Base-by-base conservation (phyloP, 1,140 invertebrate genomes). In the Leucophenga varia region DNA sequence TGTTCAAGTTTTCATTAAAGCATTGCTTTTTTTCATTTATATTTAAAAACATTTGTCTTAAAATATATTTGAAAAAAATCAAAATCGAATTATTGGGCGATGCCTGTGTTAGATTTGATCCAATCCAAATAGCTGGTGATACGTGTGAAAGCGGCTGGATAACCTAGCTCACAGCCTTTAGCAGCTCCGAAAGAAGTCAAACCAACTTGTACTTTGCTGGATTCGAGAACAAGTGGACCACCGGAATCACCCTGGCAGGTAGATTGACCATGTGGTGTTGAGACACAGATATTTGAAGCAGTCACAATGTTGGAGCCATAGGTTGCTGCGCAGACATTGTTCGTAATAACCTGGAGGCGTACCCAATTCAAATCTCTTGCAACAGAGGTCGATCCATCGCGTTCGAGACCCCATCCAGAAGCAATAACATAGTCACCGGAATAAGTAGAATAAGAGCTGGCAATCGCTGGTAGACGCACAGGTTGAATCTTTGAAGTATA, bases 211-310 rank as follows among this genome's bases (percentile, higher is more conserved):
- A 56, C 52, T 0, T 41, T 14, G 6, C 30, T n/a, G 49, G 77
- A 77, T 9, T 19, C 9, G 36, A 79, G 74, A 0, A 76, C 70
- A 45, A 82, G 57, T 13, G 78, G 76, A 43, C 81, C 81, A 44
- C 81, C 81, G 38, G 79, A 81, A 68, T 82, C 81, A 45, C 81
- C 81, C 38, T 60, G 55, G 61, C 71, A 74, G 21, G 71, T 73
- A 18, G 71, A 74, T 6, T 31, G 49, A 1, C 58, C 57, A 7
- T 40, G 34, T 0, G 48, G 28, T 0, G 34, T 46, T 5, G 52
- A 45, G 3, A 53, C 46, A 44, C 70, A 73, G 18, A 45, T 21
- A 13, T 37, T 43, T 28, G 55, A 59, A 35, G 54, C 49, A 2
- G 57, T 64, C 21, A 48, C 52, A 46, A 64, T 40, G n/a, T n/a